Evolutionary conservation across 2,113 vertebrate species (phyloP), one percentile per base, ranked within the genome.

Genomic region (Nothobranchius kuhntae): DNA sequence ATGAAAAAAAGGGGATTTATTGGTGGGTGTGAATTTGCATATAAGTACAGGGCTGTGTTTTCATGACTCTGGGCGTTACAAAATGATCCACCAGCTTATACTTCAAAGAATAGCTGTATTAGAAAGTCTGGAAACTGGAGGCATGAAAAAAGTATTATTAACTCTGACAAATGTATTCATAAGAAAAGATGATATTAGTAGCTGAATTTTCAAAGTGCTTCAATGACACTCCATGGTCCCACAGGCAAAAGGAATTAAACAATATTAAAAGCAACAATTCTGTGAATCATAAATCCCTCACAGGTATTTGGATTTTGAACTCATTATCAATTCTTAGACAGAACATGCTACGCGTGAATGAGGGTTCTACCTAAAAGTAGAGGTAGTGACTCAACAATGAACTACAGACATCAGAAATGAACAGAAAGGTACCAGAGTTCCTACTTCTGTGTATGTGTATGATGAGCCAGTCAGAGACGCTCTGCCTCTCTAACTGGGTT

Each of bases 21-120:
- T 13, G 11, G 80, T 79, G 67, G 82, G 77, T 67, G 76, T 61
- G 44, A 38, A 81, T 84, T 70, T 71, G 45, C 71, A 78, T 86
- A 68, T 21, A 7, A 46, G 59, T 21, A 40, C 30, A 6, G 30
- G 13, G 2, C 13, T 26, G 17, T 21, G 13, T 46, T 53, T 13
- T 35, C 6, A 2, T 58, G 7, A 53, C 44, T 38, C 36, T 13
- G 30, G 57, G 53, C 30, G 50, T 1, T 7, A 40, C 58, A 7
- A 12, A 61, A 59, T 78, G 60, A 59, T 59, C 73, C 46, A 79
- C 62, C 38, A 64, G 14, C 54, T 45, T 61, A 56, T 57, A 36
- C 45, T 47, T 62, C 35, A 65, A n/a, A 75, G 6, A 35, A 44
- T 0, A 0, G 40, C 64, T 36, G 9, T 53, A 10, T 64, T 21